Evolutionary conservation across 2,888 invertebrate species (phyloP), one percentile per base, ranked within the genome.

Genomic region (Pimpla rufipes): DNA sequence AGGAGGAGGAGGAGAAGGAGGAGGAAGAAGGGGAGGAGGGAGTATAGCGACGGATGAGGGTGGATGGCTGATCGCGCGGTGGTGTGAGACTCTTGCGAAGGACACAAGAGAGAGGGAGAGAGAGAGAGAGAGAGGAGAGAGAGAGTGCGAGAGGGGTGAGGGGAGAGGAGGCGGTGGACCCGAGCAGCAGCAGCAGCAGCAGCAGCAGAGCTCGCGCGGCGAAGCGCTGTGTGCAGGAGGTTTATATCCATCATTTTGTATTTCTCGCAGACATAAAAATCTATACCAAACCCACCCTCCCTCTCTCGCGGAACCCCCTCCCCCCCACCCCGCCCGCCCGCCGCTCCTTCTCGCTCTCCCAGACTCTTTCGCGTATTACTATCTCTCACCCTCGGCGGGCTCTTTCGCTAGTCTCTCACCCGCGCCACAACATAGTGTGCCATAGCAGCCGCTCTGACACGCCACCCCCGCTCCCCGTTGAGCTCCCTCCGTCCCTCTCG

Each of bases 201-300:
- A 29, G 29, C 29, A 64, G 42, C 37, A 37, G 16, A 37, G 59
- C 59, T 11, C 59, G 59, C 23, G 74, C 29, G 83, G 50, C 68
- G 85, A 75, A 83, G 85, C 71, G 77, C 62, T 18, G 88, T 45
- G 83, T 67, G 76, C 76, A 76, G 79, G 89, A 89, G 91, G 91
- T 91, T 92, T 92, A 92, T 92, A 91, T 91, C 92, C 92, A 91
- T 91, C 91, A 92, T 92, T 91, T 92, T 91, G 91, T 92, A 91
- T 92, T 92, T 91, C 91, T 91, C 91, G 89, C 91, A 91, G 92
- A 92, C 92, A 92, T 92, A 92, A 92, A 92, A 91, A 92, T 91
- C 91, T 92, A 92, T 92, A 92, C 91, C 90, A 91, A 90, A 90
- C 90, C 88, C 89, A 47, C 57, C 68, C 66, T 77, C 59, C 62